Evolutionary conservation across 2,888 invertebrate genomes (phyloP), one percentile per base, ranked within the genome.

Genomic region (Athetis lepigone): DNA sequence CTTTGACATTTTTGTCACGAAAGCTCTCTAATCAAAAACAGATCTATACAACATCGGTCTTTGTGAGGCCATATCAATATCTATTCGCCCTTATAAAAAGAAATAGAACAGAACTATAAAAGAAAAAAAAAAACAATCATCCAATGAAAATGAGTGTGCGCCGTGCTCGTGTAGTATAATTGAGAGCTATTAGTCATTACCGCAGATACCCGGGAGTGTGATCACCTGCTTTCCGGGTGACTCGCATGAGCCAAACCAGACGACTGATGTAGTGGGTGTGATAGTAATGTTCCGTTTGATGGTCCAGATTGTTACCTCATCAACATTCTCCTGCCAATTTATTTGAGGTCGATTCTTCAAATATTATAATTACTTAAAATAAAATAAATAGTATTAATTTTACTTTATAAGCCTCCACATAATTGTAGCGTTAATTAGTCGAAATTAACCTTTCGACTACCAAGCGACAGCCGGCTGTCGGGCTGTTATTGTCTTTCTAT

Each of bases 51-150:
- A n/a, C n/a, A n/a, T n/a, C n/a, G n/a, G n/a, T n/a, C n/a, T n/a
- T 29, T 9, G 29, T 11, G 29, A 29, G 2, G 1, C 11, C 29
- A 29, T 29, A 9, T 29, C 29, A 29, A 29, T 29, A 4, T 29
- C 29, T 29, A 29, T 29, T 29, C 0, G 29, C 29, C 29, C 11
- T 29, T 29, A 29, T 3, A 37, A 7, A 33, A 21, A 23, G 36
- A 63, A 70, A 70, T 36, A 63, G 36, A 63, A 13, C 63, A 70
- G 62, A 70, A 13, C 42, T 18, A 23, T 60, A 29, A 60, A 43
- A 61, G 43, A 9, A 70, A 63, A 29, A 60, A 43, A 61, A 60
- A 9, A 70, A 63, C 23, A 61, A 61, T 45, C 23, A 39, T 16
- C 13, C 36, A 1, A 61, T 62, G 27, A 47, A 19, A 42, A 45